phyloP scores from a whole-genome alignment of 1,140 invertebrate genomes.

The Archivesica marissinica region DNA sequence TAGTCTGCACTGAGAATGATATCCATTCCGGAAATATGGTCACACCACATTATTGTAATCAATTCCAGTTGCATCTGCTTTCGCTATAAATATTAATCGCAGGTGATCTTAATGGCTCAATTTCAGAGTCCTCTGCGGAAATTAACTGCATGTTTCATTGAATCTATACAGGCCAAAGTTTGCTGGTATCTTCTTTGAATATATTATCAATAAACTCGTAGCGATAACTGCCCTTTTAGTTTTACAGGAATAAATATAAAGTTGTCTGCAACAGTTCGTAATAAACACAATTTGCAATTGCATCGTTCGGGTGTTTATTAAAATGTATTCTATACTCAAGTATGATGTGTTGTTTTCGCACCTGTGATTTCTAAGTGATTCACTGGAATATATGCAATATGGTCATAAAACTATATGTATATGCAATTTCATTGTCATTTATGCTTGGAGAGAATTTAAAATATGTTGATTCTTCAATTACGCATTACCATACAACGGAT shows the following conservation, averaged over 20 bases:
- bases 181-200: neutral
- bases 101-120: neutral
- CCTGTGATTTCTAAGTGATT: no score
- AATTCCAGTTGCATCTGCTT: slow-evolving; percentile 14
- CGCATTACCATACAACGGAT: no score
- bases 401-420: no score
- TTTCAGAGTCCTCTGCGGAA: neutral
- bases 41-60: neutral
- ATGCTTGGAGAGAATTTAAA: no score
- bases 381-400: no score
- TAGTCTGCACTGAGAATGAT: no score
- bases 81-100: slow-evolving; percentile 16
- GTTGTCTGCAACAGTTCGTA: neutral
- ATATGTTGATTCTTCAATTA: no score
- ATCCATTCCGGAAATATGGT: neutral
- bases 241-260: neutral
- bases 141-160: slow-evolving; percentile 10
- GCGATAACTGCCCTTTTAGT: neutral
- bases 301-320: no score
- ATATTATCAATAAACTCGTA: neutral
- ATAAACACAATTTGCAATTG: neutral
- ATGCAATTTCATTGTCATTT: no score
- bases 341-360: no score
- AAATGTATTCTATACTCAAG: no score
- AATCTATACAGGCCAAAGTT: slow-evolving; percentile 12